Base-by-base conservation (phyloP, 1,140 invertebrate genomes). In the Drosophila rhopaloa region DNA sequence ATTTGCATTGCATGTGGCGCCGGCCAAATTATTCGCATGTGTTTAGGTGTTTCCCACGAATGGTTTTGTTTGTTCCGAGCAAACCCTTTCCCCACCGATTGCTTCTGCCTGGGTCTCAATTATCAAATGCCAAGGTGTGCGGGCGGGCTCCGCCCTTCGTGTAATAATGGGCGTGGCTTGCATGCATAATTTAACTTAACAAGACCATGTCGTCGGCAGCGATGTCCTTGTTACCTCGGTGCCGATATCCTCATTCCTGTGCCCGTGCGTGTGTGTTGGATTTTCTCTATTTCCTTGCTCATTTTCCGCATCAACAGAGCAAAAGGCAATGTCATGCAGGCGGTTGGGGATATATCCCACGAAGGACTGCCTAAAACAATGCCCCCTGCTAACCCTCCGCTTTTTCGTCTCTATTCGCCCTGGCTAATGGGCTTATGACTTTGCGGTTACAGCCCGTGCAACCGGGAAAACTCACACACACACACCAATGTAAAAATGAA, bases 161-260 rank as follows among this genome's bases (percentile, higher is more conserved):
- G 47, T 71, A 71, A 48, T 62, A 19, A 40, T 48, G 58, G 74
- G 75, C 55, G 74, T 78, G 65, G 79, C 79, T 63, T 89, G 70
- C 83, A 89, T 88, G 80, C 83, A 88, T 88, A 83, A 88, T 88
- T 88, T 84, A 89, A 89, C 83, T 56, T 88, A 89, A 88, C 71
- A 88, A 83, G 83, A 79, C 76, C 83, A 77, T 83, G 79, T 83
- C 67, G 79, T 76, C 62, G 57, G 76, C 66, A 62, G 44, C 53
- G 40, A 55, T 65, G 84, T 76, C 76, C 79, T 83, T 76, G 65
- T 67, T 84, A 79, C 37, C 24, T 51, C 63, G 74, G 60, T 75
- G 73, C 75, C 70, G 68, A 63, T 75, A 75, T 75, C 59, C 53
- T 29, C 37, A 19, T 53, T 19, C 44, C 46, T 47, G 16, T 6